Evolutionary conservation across 2,113 vertebrate species (phyloP).

Genomic region (Cynocephalus volans): DNA sequence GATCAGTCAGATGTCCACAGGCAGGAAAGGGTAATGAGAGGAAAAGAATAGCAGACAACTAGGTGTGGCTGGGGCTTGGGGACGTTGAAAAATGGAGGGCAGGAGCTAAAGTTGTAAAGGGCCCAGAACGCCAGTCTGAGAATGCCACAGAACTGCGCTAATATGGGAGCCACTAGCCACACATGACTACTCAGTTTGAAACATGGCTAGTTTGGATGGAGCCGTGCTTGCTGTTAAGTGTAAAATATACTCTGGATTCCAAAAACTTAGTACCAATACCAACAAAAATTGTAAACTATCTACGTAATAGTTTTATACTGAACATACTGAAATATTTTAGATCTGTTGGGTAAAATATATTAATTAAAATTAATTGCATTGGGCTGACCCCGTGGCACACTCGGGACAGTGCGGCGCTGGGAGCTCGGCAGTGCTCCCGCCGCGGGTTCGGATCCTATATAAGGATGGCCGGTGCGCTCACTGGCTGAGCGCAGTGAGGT

Average conservation of each 20-base stretch:
- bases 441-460: too few species aligned
- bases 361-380: constrained; percentile 30
- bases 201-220: neutral
- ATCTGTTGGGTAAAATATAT: constrained; percentile 2
- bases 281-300: neutral
- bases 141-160: neutral
- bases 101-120: neutral
- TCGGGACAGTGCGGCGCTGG: too few species aligned
- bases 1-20: neutral
- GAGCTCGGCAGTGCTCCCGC: too few species aligned
- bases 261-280: constrained; percentile 42
- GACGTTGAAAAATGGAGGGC: neutral
- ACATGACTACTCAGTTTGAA: neutral
- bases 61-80: neutral
- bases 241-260: constrained; percentile 3
- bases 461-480: too few species aligned
- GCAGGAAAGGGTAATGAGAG: neutral
- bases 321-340: constrained; percentile 5
- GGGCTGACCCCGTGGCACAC: too few species aligned
- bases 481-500: too few species aligned
- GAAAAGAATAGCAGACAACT: neutral
- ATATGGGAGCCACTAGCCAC: neutral
- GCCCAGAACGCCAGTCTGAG: neutral
- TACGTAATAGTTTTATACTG: neutral
- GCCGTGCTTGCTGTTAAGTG: neutral